Conservation (phyloP, 2,888 invertebrate species). For the Papilio elwesi region DNA sequence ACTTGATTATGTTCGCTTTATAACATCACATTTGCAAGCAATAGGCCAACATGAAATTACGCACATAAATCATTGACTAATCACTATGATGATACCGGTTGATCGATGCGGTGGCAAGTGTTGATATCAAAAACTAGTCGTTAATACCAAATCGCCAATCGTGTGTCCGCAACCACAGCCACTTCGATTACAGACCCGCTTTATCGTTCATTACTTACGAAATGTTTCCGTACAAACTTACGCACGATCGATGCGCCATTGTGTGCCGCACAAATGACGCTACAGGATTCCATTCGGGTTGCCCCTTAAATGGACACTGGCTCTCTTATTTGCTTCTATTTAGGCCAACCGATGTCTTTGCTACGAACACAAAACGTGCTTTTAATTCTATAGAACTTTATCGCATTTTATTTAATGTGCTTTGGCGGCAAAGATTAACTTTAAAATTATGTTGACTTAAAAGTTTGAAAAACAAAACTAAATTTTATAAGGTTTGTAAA, state of each 20-base stretch:
- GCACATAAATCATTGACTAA: slow-evolving; percentile 63
- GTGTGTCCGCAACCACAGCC: slow-evolving; percentile 52
- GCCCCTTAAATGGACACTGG: slow-evolving; percentile 68
- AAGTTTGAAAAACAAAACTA: no score
- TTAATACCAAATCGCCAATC: slow-evolving; percentile 59
- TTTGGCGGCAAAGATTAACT: slow-evolving; percentile 4
- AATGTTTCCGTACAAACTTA: slow-evolving; percentile 67
- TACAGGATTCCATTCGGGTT: slow-evolving; percentile 68
- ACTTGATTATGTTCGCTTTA: slow-evolving; percentile 29
- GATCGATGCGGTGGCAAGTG: slow-evolving; percentile 68
- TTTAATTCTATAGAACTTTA: slow-evolving; percentile 16
- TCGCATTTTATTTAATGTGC: slow-evolving; percentile 1
- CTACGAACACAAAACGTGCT: slow-evolving; percentile 38
- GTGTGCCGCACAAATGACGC: slow-evolving; percentile 76
- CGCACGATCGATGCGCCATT: slow-evolving; percentile 76
- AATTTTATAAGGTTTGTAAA: no score
- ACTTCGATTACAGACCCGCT: slow-evolving; percentile 67
- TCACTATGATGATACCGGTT: slow-evolving; percentile 57
- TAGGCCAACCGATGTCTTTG: slow-evolving; percentile 46
- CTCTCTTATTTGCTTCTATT: slow-evolving; percentile 73
- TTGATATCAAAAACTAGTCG: slow-evolving; percentile 58
- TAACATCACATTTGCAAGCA: slow-evolving; percentile 43
- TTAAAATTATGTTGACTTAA: not conserved
- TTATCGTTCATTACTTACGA: slow-evolving; percentile 68
- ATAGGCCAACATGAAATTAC: slow-evolving; percentile 50